Base-by-base conservation (phyloP, 2,113 vertebrate genomes). In the Carassius gibelio region DNA sequence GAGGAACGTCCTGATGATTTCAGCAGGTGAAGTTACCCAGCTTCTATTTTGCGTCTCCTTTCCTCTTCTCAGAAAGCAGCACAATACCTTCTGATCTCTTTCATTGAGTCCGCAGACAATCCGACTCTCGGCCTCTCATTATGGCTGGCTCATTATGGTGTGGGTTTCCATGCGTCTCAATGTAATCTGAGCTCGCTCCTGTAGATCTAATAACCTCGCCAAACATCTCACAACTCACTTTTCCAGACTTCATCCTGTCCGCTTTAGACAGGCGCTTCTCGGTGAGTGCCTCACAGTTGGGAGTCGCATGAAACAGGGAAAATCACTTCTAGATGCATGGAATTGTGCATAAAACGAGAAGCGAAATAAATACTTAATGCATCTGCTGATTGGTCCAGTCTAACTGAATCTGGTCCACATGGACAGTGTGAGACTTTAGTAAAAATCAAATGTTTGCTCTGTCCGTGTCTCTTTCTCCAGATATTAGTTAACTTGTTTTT, bases 81-180 rank as follows among this genome's bases (percentile, higher is more conserved):
- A 86, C 83, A 87, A 80, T 86, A 85, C 81, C 59, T 76, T 89
- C 84, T 88, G 89, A 90, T 92, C 89, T 88, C 86, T 88, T 88
- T 91, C 87, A 89, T 87, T 89, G 89, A 91, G 83, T 90, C 84
- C 80, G 88, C 84, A 94, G 92, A 93, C 92, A 92, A 91, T 85
- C 88, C 74, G 92, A 90, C 88, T 72, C 84, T 55, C 50, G 30
- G 38, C 10, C 1, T 42, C 90, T 94, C 92, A 94, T 94, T 88
- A 88, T 86, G 78, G 84, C 38, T 7, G 38, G 38, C 90, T 94
- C 92, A 94, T 94, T 88, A 88, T 86, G 79, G 87, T 88, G 85
- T 88, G 84, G 23, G 66, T 86, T 88, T 85, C 84, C 52, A 30
- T n/a, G 42, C 38, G 21, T 61, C 26, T 77, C 52, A 59, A 78